Conservation (phyloP, 1,140 invertebrate genomes). For the Sminthurides bifidus region DNA sequence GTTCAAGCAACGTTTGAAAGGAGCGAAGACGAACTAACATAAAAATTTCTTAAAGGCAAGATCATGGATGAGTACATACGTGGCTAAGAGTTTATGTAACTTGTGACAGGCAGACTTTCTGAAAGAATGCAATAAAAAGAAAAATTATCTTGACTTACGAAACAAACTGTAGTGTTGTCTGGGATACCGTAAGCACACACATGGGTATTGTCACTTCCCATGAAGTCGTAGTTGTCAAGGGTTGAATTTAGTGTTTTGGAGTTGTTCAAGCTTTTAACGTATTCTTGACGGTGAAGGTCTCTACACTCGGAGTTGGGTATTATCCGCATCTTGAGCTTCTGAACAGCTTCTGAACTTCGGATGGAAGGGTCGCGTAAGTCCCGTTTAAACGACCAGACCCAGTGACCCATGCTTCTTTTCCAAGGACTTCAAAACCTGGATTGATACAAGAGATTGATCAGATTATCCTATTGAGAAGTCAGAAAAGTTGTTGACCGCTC, state of each 20-base stretch:
- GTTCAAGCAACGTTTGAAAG: too few relatives aligned
- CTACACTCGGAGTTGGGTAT: constrained; percentile 16
- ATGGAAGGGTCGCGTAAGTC: background rate
- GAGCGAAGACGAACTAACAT: too few relatives aligned
- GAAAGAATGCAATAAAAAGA: too few relatives aligned
- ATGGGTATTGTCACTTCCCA: constrained; percentile 17
- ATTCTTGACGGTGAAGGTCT: constrained; percentile 10
- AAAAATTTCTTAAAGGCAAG: too few relatives aligned
- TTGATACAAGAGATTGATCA: background rate
- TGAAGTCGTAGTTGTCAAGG: constrained; percentile 5
- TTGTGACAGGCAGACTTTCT: too few relatives aligned
- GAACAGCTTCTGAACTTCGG: constrained; percentile 7
- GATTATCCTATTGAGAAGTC: background rate
- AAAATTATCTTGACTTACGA: constrained; percentile 12
- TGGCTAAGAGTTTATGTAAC: too few relatives aligned
- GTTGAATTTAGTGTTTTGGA: too few relatives aligned
- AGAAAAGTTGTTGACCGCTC: too few relatives aligned
- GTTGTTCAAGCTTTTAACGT: too few relatives aligned
- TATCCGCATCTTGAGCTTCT: constrained; percentile 24
- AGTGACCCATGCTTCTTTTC: constrained; percentile 6
- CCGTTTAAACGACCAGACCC: constrained; percentile 24
- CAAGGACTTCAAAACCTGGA: constrained; percentile 1
- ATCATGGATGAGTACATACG: too few relatives aligned
- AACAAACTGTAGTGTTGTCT: constrained; percentile 22
- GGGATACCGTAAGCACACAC: constrained; percentile 27